Evolutionary conservation across 2,888 invertebrate genomes (phyloP).

Genomic region (Mylabris sibirica): DNA sequence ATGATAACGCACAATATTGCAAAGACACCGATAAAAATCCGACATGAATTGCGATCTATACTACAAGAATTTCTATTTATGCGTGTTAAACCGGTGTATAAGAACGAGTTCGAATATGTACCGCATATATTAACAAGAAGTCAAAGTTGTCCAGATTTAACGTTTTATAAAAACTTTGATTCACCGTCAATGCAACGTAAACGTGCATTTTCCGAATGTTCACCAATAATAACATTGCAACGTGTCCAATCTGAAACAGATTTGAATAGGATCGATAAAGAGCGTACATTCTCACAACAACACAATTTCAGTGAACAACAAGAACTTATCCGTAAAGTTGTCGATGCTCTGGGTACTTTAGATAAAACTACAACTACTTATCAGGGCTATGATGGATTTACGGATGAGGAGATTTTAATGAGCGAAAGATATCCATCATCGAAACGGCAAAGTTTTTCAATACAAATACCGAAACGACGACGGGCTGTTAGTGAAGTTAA

Average conservation of each 20-base stretch:
- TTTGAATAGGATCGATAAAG: constrained; percentile 76
- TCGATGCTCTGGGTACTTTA: constrained; percentile 74
- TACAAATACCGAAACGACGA: constrained; percentile 57
- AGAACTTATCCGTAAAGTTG: constrained; percentile 78
- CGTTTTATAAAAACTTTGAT: constrained; percentile 64
- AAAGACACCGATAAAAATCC: constrained; percentile 79
- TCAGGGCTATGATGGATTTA: constrained; percentile 73
- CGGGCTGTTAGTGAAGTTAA: constrained; percentile 70
- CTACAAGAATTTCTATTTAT: constrained; percentile 77
- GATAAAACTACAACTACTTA: constrained; percentile 27
- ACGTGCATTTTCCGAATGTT: constrained; percentile 73
- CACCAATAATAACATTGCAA: constrained; percentile 54
- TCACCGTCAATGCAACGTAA: constrained; percentile 59
- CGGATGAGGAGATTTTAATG: constrained; percentile 76
- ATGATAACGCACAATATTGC: constrained; percentile 79
- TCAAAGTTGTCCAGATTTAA: constrained; percentile 77
- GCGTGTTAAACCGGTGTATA: constrained; percentile 79
- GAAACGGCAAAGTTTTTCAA: constrained; percentile 48
- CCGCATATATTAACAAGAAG: constrained; percentile 65
- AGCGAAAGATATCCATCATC: constrained; percentile 69
- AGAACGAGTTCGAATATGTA: constrained; percentile 64
- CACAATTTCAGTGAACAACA: constrained; percentile 78
- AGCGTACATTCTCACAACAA: constrained; percentile 74
- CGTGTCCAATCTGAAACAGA: constrained; percentile 82
- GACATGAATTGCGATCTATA: constrained; percentile 60